Evolutionary conservation across 1,140 invertebrate genomes (phyloP), one percentile per base, ranked within the genome.

Genomic region (Penaeus chinensis): DNA sequence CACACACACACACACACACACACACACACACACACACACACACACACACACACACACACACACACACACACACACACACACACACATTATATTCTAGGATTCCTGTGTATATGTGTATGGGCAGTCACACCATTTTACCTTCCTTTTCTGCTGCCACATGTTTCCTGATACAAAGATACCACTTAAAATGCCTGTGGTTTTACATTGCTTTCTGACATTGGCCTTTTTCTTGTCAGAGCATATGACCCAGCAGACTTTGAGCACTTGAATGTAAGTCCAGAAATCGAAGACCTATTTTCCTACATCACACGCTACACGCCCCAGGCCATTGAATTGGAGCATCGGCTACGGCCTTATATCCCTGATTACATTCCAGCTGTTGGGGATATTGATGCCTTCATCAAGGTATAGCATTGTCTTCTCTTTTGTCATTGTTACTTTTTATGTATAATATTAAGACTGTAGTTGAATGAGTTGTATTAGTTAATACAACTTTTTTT

Each of bases 321-420:
- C 0, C 97, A 98, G 92, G 96, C 95, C 81, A 96, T 98, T 74
- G 96, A 98, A 89, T 93, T 98, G 22, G 97, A 97, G 32, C 96
- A 96, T 91, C 97, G 97, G 91, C 93, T 99, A 89, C 95, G 96
- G 90, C 98, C 98, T 1, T 99, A 99, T 91, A 95, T 99, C 82
- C 98, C 98, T 0, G 98, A 99, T 91, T 99, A 96, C 92, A 97
- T 99, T 90, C 98, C 99, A 32, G 97, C 98, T 16, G 98, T 99
- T 54, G 99, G 99, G 0, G 98, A 99, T 92, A 98, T 99, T 91
- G 98, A 99, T 93, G 98, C 98, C 11, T 99, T 99, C 92, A 94
- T 99, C 47, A 99, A 99, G 93, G 93, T 95, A 61, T 90, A 91
- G 69, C 20, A 18, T 37, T 19, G 16, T 47, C 32, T 42, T 60